These are phyloP conservation scores for Panthera leo DNA, from an alignment of 2,113 vertebrate species.

Conservation along the genomic window DNA sequence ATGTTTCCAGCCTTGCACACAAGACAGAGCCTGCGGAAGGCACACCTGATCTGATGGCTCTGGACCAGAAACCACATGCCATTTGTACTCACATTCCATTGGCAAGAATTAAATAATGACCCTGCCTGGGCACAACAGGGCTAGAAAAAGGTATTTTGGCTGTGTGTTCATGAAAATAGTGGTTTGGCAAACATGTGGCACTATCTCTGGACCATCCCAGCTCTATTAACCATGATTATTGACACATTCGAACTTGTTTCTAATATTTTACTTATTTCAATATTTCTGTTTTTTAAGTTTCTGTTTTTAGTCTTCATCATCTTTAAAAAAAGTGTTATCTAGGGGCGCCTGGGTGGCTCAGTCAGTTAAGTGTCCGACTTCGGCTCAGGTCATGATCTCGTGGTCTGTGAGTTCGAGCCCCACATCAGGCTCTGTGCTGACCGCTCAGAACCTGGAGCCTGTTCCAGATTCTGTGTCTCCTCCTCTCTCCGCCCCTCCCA, in stretches of 20 bases:
- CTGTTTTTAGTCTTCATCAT: not conserved
- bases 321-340: not conserved
- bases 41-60: not conserved
- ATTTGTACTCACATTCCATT: not conserved
- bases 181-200: not conserved
- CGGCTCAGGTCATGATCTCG: too few species aligned
- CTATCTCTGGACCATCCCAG: not conserved
- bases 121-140: too few species aligned
- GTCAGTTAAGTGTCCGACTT: too few species aligned
- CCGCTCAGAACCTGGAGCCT: too few species aligned
- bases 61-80: not conserved
- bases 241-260: not conserved
- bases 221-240: not conserved
- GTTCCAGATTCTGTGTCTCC: too few species aligned
- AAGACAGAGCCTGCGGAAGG: not conserved
- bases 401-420: too few species aligned
- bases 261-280: not conserved
- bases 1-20: not conserved
- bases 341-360: too few species aligned
- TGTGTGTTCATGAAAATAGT: not conserved
- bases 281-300: not conserved
- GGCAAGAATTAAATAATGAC: not conserved
- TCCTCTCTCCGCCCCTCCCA: too few species aligned
- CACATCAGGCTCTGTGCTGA: too few species aligned
- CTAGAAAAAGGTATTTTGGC: not conserved